These are phyloP conservation scores for Polyploca ridens DNA, from an alignment of 2,888 invertebrate species.

Conservation along the genomic window DNA sequence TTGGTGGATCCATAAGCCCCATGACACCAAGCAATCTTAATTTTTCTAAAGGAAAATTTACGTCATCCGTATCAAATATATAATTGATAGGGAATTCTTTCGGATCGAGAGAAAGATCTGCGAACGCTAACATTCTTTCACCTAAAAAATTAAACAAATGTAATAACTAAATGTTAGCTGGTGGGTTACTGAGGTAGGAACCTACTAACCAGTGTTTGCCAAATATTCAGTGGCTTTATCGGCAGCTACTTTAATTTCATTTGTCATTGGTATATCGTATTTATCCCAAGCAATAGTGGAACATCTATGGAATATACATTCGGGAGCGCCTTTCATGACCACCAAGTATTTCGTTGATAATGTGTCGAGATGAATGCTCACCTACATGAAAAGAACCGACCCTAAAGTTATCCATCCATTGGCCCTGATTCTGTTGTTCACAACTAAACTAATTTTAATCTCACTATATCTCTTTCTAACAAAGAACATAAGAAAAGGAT, in stretches of 20 bases:
- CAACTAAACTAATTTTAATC: too few relatives aligned
- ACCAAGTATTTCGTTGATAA: constrained; percentile 91
- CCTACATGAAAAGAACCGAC: constrained; percentile 41
- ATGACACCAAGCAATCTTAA: constrained; percentile 97
- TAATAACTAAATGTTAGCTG: constrained; percentile 69
- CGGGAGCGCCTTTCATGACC: constrained; percentile 99
- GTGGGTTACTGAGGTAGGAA: neutral
- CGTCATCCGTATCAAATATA: constrained; percentile 93
- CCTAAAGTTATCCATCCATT: neutral
- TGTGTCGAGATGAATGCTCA: constrained; percentile 91
- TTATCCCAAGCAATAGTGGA: constrained; percentile 91
- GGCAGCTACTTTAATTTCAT: constrained; percentile 50
- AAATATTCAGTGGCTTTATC: constrained; percentile 59
- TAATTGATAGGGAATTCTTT: constrained; percentile 94
- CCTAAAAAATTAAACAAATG: constrained; percentile 74
- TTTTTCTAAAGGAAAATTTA: constrained; percentile 94
- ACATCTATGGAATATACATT: constrained; percentile 94
- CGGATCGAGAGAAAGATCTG: constrained; percentile 93
- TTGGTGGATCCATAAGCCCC: constrained; percentile 98
- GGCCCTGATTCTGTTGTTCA: too few relatives aligned
- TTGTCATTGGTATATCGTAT: constrained; percentile 84
- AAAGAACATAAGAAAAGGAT: too few relatives aligned
- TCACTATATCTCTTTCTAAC: too few relatives aligned
- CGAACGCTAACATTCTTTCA: constrained; percentile 95
- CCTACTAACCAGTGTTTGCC: constrained; percentile 66